Conservation (phyloP, 2,888 invertebrate genomes). For the Drosophila parthenogenetica region DNA sequence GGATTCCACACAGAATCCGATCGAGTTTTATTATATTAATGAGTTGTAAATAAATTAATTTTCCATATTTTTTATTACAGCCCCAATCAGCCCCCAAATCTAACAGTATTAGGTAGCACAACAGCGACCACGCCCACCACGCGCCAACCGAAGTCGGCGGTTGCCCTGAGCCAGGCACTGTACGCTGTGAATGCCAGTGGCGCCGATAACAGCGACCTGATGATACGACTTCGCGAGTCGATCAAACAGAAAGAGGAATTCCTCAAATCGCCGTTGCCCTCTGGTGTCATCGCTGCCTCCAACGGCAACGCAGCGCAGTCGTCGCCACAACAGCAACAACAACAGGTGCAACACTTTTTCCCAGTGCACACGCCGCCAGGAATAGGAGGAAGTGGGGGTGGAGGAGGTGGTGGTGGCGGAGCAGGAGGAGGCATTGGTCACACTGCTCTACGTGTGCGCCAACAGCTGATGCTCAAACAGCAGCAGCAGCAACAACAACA, state of each 20-base stretch:
- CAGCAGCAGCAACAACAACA: constrained; percentile 57
- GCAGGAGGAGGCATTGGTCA: constrained; percentile 15
- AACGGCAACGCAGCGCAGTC: constrained; percentile 47
- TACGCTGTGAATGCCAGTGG: constrained; percentile 56
- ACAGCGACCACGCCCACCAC: constrained; percentile 60
- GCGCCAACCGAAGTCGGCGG: constrained; percentile 64
- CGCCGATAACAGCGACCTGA: constrained; percentile 83
- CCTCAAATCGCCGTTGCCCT: constrained; percentile 88
- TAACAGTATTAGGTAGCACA: constrained; percentile 83
- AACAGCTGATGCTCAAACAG: constrained; percentile 51
- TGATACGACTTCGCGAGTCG: constrained; percentile 92
- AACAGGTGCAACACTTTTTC: constrained; percentile 62
- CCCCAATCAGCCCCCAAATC: constrained; percentile 82
- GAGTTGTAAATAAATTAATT: too few relatives aligned
- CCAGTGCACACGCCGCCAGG: constrained; percentile 63
- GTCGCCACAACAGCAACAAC: constrained; percentile 38
- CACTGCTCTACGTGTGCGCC: constrained; percentile 42
- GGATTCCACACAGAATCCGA: too few relatives aligned
- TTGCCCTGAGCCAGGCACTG: constrained; percentile 57
- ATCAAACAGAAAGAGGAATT: constrained; percentile 96
- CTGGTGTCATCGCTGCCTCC: constrained; percentile 39
- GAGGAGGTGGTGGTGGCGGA: not conserved
- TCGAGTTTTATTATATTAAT: too few relatives aligned
- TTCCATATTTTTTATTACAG: constrained; percentile 47
- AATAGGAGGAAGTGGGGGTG: constrained; percentile 1